These are phyloP conservation scores for Phocides pigmalion DNA, from an alignment of 1,140 invertebrate species.

Conservation along the genomic window DNA sequence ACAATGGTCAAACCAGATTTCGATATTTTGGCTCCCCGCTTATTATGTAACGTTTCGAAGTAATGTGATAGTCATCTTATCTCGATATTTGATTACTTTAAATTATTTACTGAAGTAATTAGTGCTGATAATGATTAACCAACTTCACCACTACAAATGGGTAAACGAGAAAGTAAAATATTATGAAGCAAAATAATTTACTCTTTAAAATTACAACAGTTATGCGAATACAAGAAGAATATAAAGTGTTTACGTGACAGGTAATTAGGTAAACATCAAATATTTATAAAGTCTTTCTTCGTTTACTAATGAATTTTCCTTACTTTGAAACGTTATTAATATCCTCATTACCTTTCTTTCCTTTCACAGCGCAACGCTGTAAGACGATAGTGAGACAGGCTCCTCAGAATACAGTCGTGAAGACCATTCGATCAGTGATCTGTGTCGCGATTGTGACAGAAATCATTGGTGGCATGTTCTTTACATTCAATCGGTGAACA, in stretches of 20 bases:
- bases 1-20: slow-evolving; percentile 21
- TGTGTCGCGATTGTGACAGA: slow-evolving; percentile 4
- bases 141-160: not conserved
- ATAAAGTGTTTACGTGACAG: too few species aligned
- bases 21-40: slow-evolving; percentile 7
- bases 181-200: too few species aligned
- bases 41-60: slow-evolving; percentile 17
- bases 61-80: slow-evolving; percentile 28
- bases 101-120: not conserved
- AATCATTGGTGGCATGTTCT: slow-evolving; percentile 19
- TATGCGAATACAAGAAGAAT: too few species aligned
- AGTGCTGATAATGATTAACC: not conserved
- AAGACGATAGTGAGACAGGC: not conserved
- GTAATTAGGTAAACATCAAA: too few species aligned
- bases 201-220: too few species aligned
- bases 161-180: too few species aligned
- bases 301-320: too few species aligned
- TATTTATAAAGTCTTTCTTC: too few species aligned
- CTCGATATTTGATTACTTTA: slow-evolving; percentile 23
- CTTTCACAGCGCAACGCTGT: too few species aligned
- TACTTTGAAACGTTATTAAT: too few species aligned
- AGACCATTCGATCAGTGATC: slow-evolving; percentile 3
- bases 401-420: not conserved
- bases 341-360: too few species aligned
- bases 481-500: slow-evolving; percentile 12